These are phyloP conservation scores for Ligdia adustata DNA, from an alignment of 2,888 invertebrate species.

Conservation along the genomic window DNA sequence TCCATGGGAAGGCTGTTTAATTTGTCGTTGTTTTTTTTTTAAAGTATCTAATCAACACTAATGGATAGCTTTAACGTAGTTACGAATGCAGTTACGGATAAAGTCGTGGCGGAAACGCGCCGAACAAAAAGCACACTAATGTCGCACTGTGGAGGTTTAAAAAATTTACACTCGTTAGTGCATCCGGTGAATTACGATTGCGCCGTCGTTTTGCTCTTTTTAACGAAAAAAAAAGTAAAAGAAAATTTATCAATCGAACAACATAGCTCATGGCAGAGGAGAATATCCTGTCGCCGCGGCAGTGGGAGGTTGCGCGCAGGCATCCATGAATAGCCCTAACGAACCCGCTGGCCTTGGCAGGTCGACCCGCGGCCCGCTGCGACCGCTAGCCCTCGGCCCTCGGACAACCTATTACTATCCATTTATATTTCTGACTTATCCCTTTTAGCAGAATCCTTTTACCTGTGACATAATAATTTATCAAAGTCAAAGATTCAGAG, in stretches of 20 bases:
- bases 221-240: slow-evolving; percentile 73
- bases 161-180: slow-evolving; percentile 79
- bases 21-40: slow-evolving; percentile 39
- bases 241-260: slow-evolving; percentile 71
- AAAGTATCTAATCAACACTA: slow-evolving; percentile 46
- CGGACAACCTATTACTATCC: slow-evolving; percentile 29
- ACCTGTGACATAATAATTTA: slow-evolving; percentile 29
- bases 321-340: slow-evolving; percentile 82
- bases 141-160: slow-evolving; percentile 62
- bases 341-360: slow-evolving; percentile 80
- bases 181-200: slow-evolving; percentile 81
- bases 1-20: slow-evolving; percentile 34
- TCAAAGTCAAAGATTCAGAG: slow-evolving; percentile 18
- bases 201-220: slow-evolving; percentile 71
- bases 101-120: slow-evolving; percentile 65
- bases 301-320: slow-evolving; percentile 64
- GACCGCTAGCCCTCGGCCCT: slow-evolving; percentile 33
- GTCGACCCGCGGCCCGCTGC: slow-evolving; percentile 54
- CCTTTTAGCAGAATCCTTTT: slow-evolving; percentile 14
- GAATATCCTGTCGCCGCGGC: slow-evolving; percentile 72
- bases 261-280: slow-evolving; percentile 69
- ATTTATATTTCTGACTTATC: slow-evolving; percentile 24
- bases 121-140: slow-evolving; percentile 71
- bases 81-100: slow-evolving; percentile 51
- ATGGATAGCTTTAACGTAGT: slow-evolving; percentile 41